Conservation (phyloP, 64 coral and sea anemone genomes). For the Hydrozoanthus tunicans region DNA sequence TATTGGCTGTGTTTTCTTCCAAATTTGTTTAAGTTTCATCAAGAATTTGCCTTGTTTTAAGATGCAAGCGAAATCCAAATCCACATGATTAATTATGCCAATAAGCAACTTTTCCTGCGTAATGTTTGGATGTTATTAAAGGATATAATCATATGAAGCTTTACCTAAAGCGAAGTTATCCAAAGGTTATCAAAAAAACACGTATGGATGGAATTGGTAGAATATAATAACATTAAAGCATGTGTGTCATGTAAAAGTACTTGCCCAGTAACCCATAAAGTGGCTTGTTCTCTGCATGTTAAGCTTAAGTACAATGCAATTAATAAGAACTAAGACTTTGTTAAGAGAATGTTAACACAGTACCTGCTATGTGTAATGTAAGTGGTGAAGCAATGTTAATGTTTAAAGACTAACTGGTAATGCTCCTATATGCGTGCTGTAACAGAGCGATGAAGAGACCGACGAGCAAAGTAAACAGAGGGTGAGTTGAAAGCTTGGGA, state of each 20-base stretch:
- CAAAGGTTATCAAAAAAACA: no score
- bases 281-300: background rate
- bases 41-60: no score
- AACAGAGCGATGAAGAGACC: slow-evolving; percentile 46
- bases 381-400: slow-evolving; percentile 13
- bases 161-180: no score
- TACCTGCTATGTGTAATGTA: slow-evolving; percentile 6
- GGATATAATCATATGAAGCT: no score
- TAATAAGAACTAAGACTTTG: background rate
- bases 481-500: slow-evolving; percentile 23
- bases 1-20: no score
- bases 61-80: no score
- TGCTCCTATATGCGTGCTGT: slow-evolving; percentile 36
- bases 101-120: no score
- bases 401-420: slow-evolving; percentile 58
- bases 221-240: background rate
- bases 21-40: no score
- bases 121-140: no score
- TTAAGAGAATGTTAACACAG: slow-evolving; percentile 22
- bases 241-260: background rate
- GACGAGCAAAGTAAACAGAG: slow-evolving; percentile 50
- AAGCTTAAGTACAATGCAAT: background rate
- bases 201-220: no score
- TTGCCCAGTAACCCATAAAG: background rate
- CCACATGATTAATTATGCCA: no score